phyloP scores from a whole-genome alignment of 1,140 invertebrate genomes.

The Trinorchestia longiramus region DNA sequence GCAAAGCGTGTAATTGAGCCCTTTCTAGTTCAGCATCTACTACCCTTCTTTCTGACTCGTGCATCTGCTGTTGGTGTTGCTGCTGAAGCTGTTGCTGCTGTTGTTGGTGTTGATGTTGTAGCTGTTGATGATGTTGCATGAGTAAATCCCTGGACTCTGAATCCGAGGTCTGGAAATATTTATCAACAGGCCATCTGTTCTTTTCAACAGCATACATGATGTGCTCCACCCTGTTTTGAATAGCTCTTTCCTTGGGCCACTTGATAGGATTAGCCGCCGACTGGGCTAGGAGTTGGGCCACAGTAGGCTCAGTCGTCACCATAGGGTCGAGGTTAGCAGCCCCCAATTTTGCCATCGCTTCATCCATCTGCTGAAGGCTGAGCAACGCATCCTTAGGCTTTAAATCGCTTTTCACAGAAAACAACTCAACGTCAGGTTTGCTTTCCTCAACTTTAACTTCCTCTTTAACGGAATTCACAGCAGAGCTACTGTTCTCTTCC shows the following conservation, averaged over 20 bases:
- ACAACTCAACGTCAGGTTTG: conserved; percentile 32
- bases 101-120: conserved; percentile 48
- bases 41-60: conserved; percentile 58
- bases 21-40: conserved; percentile 58
- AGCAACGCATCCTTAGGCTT: conserved; percentile 58
- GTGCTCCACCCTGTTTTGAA: conserved; percentile 66
- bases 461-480: background rate
- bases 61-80: conserved; percentile 50
- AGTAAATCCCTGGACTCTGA: conserved; percentile 43
- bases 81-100: conserved; percentile 30
- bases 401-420: background rate
- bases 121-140: conserved; percentile 27
- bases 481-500: conserved; percentile 14
- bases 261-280: conserved; percentile 67
- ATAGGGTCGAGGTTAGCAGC: conserved; percentile 65
- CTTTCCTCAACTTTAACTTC: conserved; percentile 55
- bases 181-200: conserved; percentile 66
- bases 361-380: conserved; percentile 67
- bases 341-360: conserved; percentile 66
- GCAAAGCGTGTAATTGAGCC: conserved; percentile 61
- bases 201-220: conserved; percentile 66
- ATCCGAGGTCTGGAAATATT: conserved; percentile 62
- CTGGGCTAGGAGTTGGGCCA: conserved; percentile 67
- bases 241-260: conserved; percentile 67
- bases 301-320: conserved; percentile 66